Base-by-base conservation (phyloP, 2,797 vertebrate genomes). In the Masticophis lateralis region DNA sequence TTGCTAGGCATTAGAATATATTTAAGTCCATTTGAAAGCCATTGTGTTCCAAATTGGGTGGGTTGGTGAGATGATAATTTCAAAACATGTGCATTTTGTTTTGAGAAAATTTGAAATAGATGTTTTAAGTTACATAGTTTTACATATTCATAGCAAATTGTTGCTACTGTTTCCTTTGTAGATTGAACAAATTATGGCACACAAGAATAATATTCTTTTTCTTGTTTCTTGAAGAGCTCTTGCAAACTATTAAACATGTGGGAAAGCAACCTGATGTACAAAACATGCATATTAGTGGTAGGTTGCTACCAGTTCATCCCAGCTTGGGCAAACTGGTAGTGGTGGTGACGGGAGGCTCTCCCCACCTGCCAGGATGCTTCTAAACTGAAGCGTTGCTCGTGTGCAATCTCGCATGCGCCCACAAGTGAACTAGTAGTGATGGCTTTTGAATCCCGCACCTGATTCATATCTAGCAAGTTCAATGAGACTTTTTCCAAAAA, bases 301-400 rank as follows among this genome's bases (percentile, higher is more conserved):
- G 51, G 9, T 10, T 53, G 8, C 51, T 53, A 53, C 51, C 51
- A 53, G 51, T 53, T 53, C 2, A 9, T 9, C 51, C 51, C 51
- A 1, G 8, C 1, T 10, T 2, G 51, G 51, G 51, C 1, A 1
- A 53, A 53, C 51, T 0, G 9, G 9, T 53, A 53, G 9, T 10
- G 9, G 51, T 53, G 51, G 51, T 8, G 2, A 2, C 0, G 51
- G 51, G 51, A 53, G 51, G 51, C 51, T 53, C 9, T 2, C 1
- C 51, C 51, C 51, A 53, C 51, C 9, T 10, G 51, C 9, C 51
- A 0, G 9, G 51, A 53, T 10, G 51, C 51, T 53, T 53, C 51
- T 53, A 53, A 1, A 51, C 47, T 7, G 47, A 51, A 51, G 47
- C 6, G 5, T 6, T 51, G 47, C 47, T 1, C 8, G 2, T 53